Conservation (phyloP, 2,797 vertebrate genomes). For the Channallabes apus region DNA sequence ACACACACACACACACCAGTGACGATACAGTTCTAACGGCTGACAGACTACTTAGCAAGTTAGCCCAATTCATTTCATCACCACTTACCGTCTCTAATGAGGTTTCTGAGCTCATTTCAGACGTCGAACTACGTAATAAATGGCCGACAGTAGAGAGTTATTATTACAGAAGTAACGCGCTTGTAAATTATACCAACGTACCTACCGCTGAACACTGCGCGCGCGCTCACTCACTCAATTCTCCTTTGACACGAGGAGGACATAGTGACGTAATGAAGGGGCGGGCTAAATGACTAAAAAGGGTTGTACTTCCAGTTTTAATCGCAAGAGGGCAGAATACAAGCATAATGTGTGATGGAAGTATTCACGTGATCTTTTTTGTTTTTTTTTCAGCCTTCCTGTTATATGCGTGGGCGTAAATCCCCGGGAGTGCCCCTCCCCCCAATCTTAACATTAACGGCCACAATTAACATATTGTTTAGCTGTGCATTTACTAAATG, state of each 20-base stretch:
- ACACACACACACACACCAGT: background rate
- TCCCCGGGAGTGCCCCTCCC: too few species aligned
- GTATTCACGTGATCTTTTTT: too few species aligned
- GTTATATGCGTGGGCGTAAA: too few species aligned
- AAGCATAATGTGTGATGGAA: background rate
- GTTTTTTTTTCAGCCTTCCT: too few species aligned
- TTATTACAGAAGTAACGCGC: background rate
- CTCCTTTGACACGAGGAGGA: conserved; percentile 64
- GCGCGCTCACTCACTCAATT: conserved; percentile 42
- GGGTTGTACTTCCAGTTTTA: background rate
- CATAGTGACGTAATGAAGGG: conserved; percentile 64
- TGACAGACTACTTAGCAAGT: conserved; percentile 11
- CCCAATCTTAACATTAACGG: too few species aligned
- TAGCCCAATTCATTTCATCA: conserved; percentile 3
- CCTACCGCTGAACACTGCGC: background rate
- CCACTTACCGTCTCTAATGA: conserved; percentile 49
- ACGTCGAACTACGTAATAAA: background rate
- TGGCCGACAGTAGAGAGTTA: too few species aligned
- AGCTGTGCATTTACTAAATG: too few species aligned
- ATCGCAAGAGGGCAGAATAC: conserved; percentile 13
- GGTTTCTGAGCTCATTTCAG: conserved; percentile 2
- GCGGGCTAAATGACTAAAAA: background rate
- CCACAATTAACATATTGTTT: too few species aligned
- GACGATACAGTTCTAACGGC: background rate
- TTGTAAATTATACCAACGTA: background rate